Percentiles rank a stretch among this genome's conserved stretches.
phyloP scores from a whole-genome alignment of 2,797 vertebrate species.

The Orestias chungarensis region DNA sequence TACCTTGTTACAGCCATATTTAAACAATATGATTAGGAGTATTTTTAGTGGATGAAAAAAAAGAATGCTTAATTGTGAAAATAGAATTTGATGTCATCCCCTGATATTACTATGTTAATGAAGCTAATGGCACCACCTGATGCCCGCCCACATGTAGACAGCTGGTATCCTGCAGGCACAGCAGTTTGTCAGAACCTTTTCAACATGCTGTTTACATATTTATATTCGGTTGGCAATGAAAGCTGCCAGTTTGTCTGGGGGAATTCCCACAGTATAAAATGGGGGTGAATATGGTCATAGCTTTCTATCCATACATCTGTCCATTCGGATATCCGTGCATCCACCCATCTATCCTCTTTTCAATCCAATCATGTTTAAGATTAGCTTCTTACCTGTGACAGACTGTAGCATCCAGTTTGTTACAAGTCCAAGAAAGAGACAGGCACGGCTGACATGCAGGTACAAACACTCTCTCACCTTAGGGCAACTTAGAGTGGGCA shows the following conservation, averaged over 20 bases:
- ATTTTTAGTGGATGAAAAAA: background rate
- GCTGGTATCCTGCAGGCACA: slow-evolving; percentile 50
- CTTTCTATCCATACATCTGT: background rate
- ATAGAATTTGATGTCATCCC: slow-evolving; percentile 9
- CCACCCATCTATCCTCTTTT: too few relatives aligned
- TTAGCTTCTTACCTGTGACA: too few relatives aligned
- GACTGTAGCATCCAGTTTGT: background rate
- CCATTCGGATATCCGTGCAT: background rate
- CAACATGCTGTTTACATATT: slow-evolving; percentile 34
- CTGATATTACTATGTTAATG: slow-evolving; percentile 33
- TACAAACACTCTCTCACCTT: background rate
- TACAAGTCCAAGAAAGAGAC: background rate
- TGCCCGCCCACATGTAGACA: slow-evolving; percentile 53
- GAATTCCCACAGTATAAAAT: slow-evolving; percentile 13
- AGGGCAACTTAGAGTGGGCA: background rate
- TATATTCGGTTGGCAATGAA: slow-evolving; percentile 29
- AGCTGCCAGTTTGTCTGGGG: slow-evolving; percentile 20
- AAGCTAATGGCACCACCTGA: slow-evolving; percentile 48
- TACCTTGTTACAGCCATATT: background rate
- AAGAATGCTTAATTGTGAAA: slow-evolving; percentile 6
- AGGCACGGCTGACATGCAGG: background rate
- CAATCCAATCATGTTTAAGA: background rate
- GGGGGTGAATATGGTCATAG: background rate
- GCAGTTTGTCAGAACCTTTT: slow-evolving; percentile 50
- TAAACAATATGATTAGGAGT: slow-evolving; percentile 3